A percentile compares a stretch with the other conserved stretches of the same genome.
phyloP scores from a whole-genome alignment of 1,140 invertebrate genomes.

The Trissolcus basalis region DNA sequence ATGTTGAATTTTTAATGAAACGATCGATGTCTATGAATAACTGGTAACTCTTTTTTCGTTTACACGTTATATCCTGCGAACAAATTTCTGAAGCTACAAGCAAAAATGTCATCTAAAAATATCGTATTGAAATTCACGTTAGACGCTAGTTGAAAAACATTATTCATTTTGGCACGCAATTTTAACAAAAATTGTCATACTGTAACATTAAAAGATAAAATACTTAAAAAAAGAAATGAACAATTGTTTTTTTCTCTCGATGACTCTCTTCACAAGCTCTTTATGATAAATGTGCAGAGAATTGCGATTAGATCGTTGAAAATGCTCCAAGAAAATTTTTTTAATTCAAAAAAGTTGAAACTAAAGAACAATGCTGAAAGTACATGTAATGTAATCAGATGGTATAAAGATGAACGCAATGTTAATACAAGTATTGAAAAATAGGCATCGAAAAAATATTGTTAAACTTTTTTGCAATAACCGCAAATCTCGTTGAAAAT shows the following conservation, averaged over 20 bases:
- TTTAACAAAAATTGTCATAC: constrained; percentile 10
- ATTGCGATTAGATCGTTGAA: constrained; percentile 38
- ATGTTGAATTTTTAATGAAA: constrained; percentile 30
- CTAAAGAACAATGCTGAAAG: too few species aligned
- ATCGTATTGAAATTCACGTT: too few species aligned
- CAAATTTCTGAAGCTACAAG: too few species aligned
- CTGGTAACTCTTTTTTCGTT: too few species aligned
- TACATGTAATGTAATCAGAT: too few species aligned
- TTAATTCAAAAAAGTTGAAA: background rate
- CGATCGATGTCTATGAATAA: too few species aligned
- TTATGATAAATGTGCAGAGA: constrained; percentile 37
- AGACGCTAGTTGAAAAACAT: too few species aligned
- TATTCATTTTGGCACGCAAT: too few species aligned
- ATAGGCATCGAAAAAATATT: background rate
- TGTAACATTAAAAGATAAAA: constrained; percentile 11
- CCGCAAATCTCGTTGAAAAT: constrained; percentile 32
- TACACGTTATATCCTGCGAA: too few species aligned
- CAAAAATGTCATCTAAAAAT: too few species aligned
- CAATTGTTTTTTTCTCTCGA: constrained; percentile 38
- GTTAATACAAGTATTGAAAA: background rate
- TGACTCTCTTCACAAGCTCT: constrained; percentile 50
- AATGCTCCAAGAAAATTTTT: background rate
- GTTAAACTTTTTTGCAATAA: constrained; percentile 26
- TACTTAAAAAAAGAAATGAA: too few species aligned
- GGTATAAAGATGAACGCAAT: too few species aligned